Base-by-base conservation (phyloP, 1,140 invertebrate genomes). In the Apolygus lucorum region DNA sequence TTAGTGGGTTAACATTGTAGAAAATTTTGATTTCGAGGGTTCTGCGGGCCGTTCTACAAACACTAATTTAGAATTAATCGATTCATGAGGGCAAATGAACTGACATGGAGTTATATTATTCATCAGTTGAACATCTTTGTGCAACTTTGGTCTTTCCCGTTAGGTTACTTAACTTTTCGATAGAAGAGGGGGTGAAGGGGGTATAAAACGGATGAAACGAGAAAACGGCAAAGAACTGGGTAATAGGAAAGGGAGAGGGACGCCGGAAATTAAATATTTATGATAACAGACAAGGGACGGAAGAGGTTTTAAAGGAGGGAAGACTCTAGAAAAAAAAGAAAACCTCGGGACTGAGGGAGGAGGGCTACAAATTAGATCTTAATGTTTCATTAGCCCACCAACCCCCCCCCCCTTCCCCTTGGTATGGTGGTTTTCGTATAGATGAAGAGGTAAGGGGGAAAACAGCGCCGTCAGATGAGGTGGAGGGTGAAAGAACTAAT, bases 351-450 rank as follows among this genome's bases (percentile, higher is more conserved):
- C 4, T 17, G 17, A 59, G 54, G 54, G 54, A 17, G 34, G 34
- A 17, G 54, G 22, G 11, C 22, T 59, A 59, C 54, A 59, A 59
- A 59, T 59, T 59, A 59, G 54, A 59, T 59, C 54, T 59, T 59
- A 59, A 59, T 59, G 54, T 59, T 59, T 59, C 54, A 59, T 59
- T 59, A 59, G 54, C 54, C 54, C 4, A n/a, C n/a, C n/a, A n/a
- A n/a, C n/a, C n/a, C n/a, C n/a, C n/a, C n/a, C n/a, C n/a, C n/a
- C n/a, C n/a, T n/a, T n/a, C n/a, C n/a, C n/a, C n/a, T n/a, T n/a
- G n/a, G n/a, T n/a, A n/a, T n/a, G n/a, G n/a, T n/a, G n/a, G n/a
- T n/a, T n/a, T n/a, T n/a, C n/a, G n/a, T n/a, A n/a, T n/a, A 42
- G 34, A 42, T 42, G 4, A 17, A 42, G 34, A 42, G 17, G 17